Percentiles rank a stretch among this genome's conserved stretches.
Conservation (phyloP, 2,797 vertebrate genomes). For the Poecilia gillii region DNA sequence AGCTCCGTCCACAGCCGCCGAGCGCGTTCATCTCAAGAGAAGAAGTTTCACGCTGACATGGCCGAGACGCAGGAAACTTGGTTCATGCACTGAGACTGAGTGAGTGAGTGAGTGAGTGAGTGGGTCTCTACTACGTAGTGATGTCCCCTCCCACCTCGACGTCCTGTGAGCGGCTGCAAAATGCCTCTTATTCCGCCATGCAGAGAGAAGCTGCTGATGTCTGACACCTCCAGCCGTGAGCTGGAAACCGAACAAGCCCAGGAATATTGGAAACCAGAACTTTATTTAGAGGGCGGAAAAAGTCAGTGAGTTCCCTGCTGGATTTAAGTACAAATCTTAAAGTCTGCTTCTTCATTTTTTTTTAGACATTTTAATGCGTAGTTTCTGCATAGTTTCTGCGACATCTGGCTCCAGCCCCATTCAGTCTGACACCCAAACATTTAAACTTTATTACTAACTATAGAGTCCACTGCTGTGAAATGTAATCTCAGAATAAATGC, state of each 20-base stretch:
- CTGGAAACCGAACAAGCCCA: neutral
- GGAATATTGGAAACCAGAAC: neutral
- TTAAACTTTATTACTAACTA: neutral
- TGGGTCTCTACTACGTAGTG: constrained; percentile 61
- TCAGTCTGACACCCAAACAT: neutral
- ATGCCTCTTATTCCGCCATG: constrained; percentile 66
- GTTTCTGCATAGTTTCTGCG: neutral
- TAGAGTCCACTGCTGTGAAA: neutral
- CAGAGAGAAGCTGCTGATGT: constrained; percentile 65
- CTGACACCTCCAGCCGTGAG: neutral
- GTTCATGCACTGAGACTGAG: constrained; percentile 21
- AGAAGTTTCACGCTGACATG: constrained; percentile 38
- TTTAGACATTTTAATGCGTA: neutral
- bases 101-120: constrained; percentile 30
- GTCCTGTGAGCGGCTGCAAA: constrained; percentile 52
- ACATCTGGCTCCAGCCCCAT: neutral
- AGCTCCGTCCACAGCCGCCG: constrained; percentile 32
- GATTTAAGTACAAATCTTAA: neutral
- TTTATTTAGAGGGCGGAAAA: neutral
- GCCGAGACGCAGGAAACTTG: constrained; percentile 65
- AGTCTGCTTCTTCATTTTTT: neutral
- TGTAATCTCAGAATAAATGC: neutral
- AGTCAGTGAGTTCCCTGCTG: neutral
- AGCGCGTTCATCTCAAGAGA: constrained; percentile 48
- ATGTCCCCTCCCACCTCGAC: constrained; percentile 57